Percentiles rank a stretch among this genome's conserved stretches.
phyloP scores from a whole-genome alignment of 1,140 invertebrate species.

The Physella acuta region DNA sequence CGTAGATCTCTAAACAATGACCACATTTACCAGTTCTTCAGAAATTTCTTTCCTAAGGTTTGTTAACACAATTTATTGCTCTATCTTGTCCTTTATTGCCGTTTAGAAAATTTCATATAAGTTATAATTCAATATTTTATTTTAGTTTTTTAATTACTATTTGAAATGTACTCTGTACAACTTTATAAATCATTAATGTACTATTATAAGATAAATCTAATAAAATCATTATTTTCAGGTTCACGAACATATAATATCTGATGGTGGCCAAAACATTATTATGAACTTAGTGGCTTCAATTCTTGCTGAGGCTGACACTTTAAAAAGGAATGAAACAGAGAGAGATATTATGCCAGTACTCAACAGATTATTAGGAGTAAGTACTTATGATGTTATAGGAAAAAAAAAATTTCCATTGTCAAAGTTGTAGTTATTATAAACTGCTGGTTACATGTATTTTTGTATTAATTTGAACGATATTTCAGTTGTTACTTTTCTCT shows the following conservation, averaged over 20 bases:
- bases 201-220: too few relatives aligned
- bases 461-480: background rate
- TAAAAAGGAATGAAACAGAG: constrained; percentile 10
- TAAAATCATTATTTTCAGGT: too few relatives aligned
- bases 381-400: background rate
- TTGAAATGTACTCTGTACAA: too few relatives aligned
- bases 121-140: too few relatives aligned
- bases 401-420: too few relatives aligned
- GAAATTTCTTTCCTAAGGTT: constrained; percentile 81
- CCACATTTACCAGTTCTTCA: constrained; percentile 79
- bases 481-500: background rate
- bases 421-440: background rate
- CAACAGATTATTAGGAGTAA: constrained; percentile 19
- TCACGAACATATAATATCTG: constrained; percentile 23
- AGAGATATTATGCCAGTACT: constrained; percentile 7
- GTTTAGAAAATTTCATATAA: too few relatives aligned
- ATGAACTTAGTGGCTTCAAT: constrained; percentile 23
- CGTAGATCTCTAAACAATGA: constrained; percentile 75
- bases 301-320: constrained; percentile 14
- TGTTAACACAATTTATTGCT: too few relatives aligned
- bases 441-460: background rate
- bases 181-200: too few relatives aligned
- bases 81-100: too few relatives aligned
- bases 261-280: constrained; percentile 19
- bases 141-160: too few relatives aligned